Evolutionary conservation across 2,888 invertebrate species (phyloP).

Genomic region (Drosophila tripunctata): DNA sequence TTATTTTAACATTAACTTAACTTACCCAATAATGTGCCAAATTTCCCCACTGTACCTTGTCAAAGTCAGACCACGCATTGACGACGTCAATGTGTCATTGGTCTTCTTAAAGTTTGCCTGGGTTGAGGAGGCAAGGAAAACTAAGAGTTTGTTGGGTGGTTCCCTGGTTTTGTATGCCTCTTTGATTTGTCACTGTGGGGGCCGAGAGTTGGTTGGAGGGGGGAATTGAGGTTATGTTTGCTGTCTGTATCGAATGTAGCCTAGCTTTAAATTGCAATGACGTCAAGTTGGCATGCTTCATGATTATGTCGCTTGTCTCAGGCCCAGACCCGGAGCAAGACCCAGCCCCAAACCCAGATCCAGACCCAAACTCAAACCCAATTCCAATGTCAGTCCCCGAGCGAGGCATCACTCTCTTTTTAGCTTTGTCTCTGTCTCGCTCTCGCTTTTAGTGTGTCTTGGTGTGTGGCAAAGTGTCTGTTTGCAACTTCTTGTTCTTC

Average conservation of each 20-base stretch:
- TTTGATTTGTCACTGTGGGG: slow-evolving; percentile 57
- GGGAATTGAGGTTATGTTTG: slow-evolving; percentile 15
- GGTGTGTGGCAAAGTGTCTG: slow-evolving; percentile 35
- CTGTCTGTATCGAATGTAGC: slow-evolving; percentile 49
- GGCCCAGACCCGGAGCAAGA: neutral
- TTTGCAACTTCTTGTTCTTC: slow-evolving; percentile 28
- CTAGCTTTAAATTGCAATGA: slow-evolving; percentile 77
- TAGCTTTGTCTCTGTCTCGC: neutral
- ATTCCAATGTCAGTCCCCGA: slow-evolving; percentile 21
- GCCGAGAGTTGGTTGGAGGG: slow-evolving; percentile 5
- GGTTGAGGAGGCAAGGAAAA: slow-evolving; percentile 1
- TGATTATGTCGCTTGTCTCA: slow-evolving; percentile 59
- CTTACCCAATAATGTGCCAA: fast-evolving
- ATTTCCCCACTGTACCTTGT: slow-evolving; percentile 61
- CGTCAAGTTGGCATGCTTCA: slow-evolving; percentile 77
- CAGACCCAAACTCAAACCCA: neutral
- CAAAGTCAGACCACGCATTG: slow-evolving; percentile 34
- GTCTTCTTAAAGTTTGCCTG: slow-evolving; percentile 45
- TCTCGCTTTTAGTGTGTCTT: slow-evolving; percentile 5
- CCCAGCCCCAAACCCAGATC: slow-evolving; percentile 1
- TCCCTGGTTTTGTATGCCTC: slow-evolving; percentile 62
- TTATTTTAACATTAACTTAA: neutral
- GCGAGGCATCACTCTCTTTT: slow-evolving; percentile 16
- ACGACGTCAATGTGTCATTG: slow-evolving; percentile 58
- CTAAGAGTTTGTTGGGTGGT: slow-evolving; percentile 38